Evolutionary conservation across 2,797 vertebrate species (phyloP).

Genomic region (Phataginus tricuspis): DNA sequence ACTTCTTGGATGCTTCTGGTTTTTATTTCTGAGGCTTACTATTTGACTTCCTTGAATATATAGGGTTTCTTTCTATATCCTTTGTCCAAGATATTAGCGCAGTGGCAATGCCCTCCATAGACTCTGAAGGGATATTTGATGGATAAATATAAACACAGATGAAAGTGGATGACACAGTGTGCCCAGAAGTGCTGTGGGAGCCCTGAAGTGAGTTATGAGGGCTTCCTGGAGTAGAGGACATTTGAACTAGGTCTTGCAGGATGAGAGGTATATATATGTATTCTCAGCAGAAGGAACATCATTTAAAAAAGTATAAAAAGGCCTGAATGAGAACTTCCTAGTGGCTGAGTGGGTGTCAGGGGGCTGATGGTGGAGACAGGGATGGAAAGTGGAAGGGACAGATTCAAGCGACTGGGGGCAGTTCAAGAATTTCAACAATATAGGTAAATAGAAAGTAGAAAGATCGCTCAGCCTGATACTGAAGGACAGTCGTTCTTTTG

Average conservation of each 20-base stretch:
- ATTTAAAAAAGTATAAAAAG: background rate
- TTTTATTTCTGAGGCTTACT: background rate
- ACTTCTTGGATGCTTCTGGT: background rate
- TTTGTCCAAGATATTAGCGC: conserved; percentile 10
- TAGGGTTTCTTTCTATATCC: conserved; percentile 11
- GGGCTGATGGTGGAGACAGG: background rate
- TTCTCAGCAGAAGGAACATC: background rate
- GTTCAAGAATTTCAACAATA: background rate
- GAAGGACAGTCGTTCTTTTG: background rate
- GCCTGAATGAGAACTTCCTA: background rate
- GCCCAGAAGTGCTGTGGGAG: background rate
- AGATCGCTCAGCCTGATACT: background rate
- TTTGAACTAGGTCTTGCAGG: conserved; percentile 10
- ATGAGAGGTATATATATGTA: background rate
- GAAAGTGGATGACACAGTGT: background rate
- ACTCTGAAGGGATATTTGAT: conserved; percentile 16
- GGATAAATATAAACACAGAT: background rate
- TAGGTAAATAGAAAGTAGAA: background rate
- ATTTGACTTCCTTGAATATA: background rate
- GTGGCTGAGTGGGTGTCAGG: background rate
- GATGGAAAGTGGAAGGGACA: background rate
- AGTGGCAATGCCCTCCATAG: background rate
- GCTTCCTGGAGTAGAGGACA: background rate
- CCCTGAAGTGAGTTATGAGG: background rate
- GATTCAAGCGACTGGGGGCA: background rate